These are phyloP conservation scores for Rana temporaria DNA, from an alignment of 2,113 vertebrate species.

Conservation along the genomic window DNA sequence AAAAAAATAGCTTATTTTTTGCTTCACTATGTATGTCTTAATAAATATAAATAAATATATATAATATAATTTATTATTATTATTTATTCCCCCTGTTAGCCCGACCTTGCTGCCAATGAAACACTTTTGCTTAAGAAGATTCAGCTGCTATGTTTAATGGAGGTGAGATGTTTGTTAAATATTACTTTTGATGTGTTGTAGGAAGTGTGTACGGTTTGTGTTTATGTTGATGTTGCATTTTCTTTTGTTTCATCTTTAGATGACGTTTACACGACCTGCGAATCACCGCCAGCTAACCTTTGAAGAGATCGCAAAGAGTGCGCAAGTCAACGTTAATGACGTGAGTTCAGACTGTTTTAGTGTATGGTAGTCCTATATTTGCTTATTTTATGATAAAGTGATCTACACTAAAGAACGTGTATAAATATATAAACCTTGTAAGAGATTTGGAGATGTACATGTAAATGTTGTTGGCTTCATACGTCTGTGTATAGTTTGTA, in stretches of 20 bases:
- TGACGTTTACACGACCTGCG: constrained; percentile 97
- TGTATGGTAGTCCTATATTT: no score
- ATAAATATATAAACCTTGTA: no score
- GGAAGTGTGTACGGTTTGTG: no score
- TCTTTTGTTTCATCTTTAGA: constrained; percentile 70
- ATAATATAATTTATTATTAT: no score
- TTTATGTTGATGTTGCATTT: not conserved
- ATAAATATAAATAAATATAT: no score
- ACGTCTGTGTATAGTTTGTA: no score
- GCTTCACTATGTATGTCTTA: not conserved
- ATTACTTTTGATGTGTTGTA: not conserved
- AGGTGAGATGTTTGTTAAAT: constrained; percentile 75
- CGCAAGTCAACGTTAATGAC: constrained; percentile 92
- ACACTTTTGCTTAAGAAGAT: constrained; percentile 93
- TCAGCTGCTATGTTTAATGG: constrained; percentile 95
- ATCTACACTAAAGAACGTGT: no score
- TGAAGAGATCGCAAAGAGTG: constrained; percentile 90
- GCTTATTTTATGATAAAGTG: no score
- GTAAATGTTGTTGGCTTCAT: no score
- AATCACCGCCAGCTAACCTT: constrained; percentile 96
- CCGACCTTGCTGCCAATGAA: constrained; percentile 92
- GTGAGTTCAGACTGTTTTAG: constrained; percentile 66
- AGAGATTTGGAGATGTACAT: no score
- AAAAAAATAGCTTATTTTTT: not conserved
- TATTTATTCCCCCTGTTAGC: constrained; percentile 70